Evolutionary conservation across 2,888 invertebrate genomes (phyloP), one percentile per base, ranked within the genome.

Genomic region (Zele albiditarsus): DNA sequence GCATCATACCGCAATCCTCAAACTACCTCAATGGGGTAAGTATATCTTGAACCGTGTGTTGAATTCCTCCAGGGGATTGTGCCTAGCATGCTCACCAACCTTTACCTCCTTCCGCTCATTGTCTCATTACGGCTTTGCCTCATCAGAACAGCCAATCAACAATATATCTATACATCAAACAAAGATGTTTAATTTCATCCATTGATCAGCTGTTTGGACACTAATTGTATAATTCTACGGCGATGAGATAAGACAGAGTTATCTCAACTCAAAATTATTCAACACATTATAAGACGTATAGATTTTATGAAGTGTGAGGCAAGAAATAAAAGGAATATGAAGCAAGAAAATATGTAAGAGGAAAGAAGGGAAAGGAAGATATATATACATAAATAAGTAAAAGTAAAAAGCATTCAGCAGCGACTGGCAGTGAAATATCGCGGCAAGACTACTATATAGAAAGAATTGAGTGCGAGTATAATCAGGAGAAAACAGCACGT

Each of bases 1-100:
- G 58, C 60, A 66, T 71, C 42, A 42, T 72, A 53, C 20, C 8
- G n/a, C 20, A n/a, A 10, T 53, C 46, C 46, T 66, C 68, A 53
- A 38, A 28, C 23, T n/a, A 72, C 49, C 74, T 65, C 60, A 31
- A 46, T 68, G 28, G 20, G 10, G 20, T 23, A 76, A 58, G 33
- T 74, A 76, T 63, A 78, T 71, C 75, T 78, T 77, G 74, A 73
- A 74, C 77, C 74, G 73, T 74, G 78, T 78, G 78, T 79, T 77
- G 75, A 78, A 79, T 78, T 78, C 77, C 74, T 78, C 74, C 23
- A 27, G 77, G 74, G 76, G 31, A 78, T 73, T 78, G 73, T 75
- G 70, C 75, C 75, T 71, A 71, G 57, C 68, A n/a, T 68, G 63
- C 69, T 67, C 31, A 60, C 62, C 69, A 67, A 67, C 67, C 53